Percentiles rank a stretch among this genome's conserved stretches.
These are phyloP conservation scores for Alcedo quadribrachys DNA, from an alignment of 2,797 vertebrate genomes.

Conservation along the genomic window DNA sequence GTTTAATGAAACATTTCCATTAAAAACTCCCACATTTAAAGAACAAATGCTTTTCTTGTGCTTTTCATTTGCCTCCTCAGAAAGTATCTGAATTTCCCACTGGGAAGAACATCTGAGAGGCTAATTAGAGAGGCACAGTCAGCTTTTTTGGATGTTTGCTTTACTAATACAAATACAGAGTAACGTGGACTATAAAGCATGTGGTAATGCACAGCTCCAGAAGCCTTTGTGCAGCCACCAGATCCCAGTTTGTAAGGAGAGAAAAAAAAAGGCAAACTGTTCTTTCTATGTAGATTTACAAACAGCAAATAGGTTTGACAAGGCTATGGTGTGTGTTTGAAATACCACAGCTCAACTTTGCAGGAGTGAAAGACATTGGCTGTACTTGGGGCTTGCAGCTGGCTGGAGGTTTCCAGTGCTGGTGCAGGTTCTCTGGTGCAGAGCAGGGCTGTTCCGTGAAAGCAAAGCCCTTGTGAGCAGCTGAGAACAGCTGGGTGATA, in stretches of 20 bases:
- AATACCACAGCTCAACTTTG: neutral
- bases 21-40: neutral
- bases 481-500: neutral
- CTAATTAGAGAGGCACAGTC: neutral
- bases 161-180: constrained; percentile 15
- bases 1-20: neutral
- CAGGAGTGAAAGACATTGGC: neutral
- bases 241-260: neutral
- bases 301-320: neutral
- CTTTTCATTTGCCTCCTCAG: neutral
- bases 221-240: neutral
- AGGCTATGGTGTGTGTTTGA: neutral
- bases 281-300: neutral
- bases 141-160: constrained; percentile 15
- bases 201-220: neutral
- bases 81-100: neutral
- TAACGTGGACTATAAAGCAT: neutral
- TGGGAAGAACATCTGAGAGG: neutral
- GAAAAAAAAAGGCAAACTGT: fast-evolving
- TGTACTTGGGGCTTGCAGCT: neutral
- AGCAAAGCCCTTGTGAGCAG: neutral
- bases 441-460: neutral
- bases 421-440: neutral
- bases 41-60: neutral
- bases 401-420: neutral